A percentile compares a stretch with the other conserved stretches of the same genome.
Conservation (phyloP, 2,888 invertebrate species). For the Leucoptera coffeella region DNA sequence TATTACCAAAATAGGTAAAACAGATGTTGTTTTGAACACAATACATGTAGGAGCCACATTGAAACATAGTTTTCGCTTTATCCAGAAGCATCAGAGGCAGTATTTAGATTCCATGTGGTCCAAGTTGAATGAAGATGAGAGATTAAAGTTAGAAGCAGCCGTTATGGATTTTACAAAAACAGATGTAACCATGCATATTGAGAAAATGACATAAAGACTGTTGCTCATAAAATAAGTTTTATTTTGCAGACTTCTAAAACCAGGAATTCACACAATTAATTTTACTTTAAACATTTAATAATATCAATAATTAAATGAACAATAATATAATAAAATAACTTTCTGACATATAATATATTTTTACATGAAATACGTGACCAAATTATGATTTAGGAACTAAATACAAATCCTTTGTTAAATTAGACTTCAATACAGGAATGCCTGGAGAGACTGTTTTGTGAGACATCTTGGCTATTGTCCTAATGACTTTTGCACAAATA, state of each 20-base stretch:
- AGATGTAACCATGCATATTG: constrained; percentile 36
- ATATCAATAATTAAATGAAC: not conserved
- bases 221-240: no score
- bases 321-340: no score
- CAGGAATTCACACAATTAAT: no score
- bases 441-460: constrained; percentile 10
- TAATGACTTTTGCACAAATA: constrained; percentile 29
- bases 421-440: constrained; percentile 26
- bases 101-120: constrained; percentile 60
- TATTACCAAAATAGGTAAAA: constrained; percentile 59
- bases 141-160: constrained; percentile 44
- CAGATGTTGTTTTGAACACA: constrained; percentile 56
- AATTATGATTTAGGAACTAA: constrained; percentile 11
- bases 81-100: constrained; percentile 60
- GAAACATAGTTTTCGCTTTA: constrained; percentile 70
- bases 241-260: no score
- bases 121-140: constrained; percentile 57
- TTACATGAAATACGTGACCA: not conserved
- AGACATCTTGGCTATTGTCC: constrained; percentile 17
- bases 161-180: constrained; percentile 40
- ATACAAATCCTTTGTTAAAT: constrained; percentile 29
- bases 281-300: not conserved
- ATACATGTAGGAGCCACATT: constrained; percentile 74
- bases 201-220: constrained; percentile 20
- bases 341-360: no score